Evolutionary conservation across 2,888 invertebrate genomes (phyloP).

Genomic region (Cosmopolites sordidus): DNA sequence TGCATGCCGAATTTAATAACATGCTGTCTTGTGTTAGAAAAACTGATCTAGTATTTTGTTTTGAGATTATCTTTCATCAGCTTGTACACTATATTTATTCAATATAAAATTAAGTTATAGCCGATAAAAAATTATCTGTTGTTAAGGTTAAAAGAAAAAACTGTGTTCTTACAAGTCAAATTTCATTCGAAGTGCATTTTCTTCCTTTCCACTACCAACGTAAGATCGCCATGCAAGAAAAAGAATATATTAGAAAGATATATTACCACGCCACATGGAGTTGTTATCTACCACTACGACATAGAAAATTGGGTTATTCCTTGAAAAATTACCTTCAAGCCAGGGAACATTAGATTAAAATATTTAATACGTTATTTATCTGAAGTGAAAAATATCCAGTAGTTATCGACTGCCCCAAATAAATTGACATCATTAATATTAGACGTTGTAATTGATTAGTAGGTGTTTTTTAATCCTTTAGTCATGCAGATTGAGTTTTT

Average conservation of each 20-base stretch:
- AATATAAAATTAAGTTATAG: neutral
- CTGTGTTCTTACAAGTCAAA: constrained; percentile 59
- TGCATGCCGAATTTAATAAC: constrained; percentile 22
- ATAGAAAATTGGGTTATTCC: neutral
- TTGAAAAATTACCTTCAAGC: neutral
- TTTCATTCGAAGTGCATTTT: constrained; percentile 64
- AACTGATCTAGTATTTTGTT: constrained; percentile 9
- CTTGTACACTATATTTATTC: too few relatives aligned
- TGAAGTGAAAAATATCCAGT: too few relatives aligned
- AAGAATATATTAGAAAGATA: constrained; percentile 43
- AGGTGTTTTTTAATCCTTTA: too few relatives aligned
- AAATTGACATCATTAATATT: too few relatives aligned
- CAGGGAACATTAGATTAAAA: too few relatives aligned
- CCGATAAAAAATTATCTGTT: neutral
- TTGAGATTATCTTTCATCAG: neutral
- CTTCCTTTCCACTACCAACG: constrained; percentile 61
- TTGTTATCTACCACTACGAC: constrained; percentile 3
- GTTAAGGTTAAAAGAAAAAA: constrained; percentile 20
- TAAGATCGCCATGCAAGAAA: constrained; percentile 58
- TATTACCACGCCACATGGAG: constrained; percentile 34
- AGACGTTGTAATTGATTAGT: too few relatives aligned
- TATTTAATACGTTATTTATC: too few relatives aligned
- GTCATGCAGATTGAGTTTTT: too few relatives aligned
- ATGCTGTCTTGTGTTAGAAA: constrained; percentile 12
- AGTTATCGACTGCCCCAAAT: too few relatives aligned